These are phyloP conservation scores for Montipora cactus DNA, from an alignment of 64 coral and sea anemone species.

Conservation along the genomic window DNA sequence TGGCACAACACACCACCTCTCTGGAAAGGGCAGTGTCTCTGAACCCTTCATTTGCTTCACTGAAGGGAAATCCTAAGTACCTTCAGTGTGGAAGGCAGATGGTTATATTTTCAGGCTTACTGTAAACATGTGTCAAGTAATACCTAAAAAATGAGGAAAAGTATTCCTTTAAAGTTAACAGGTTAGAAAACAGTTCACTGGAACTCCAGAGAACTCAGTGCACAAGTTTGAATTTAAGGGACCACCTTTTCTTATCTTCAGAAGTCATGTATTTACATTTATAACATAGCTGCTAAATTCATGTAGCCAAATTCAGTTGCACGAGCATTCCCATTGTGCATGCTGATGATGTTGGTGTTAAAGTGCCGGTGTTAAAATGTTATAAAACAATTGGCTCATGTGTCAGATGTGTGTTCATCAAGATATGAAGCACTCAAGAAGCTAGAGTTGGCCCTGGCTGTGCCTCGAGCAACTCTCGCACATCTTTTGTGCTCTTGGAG, in stretches of 20 bases:
- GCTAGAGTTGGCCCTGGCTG: too few species aligned
- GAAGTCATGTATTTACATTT: constrained; percentile 12
- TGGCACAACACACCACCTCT: constrained; percentile 15
- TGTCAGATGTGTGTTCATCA: neutral
- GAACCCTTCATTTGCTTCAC: constrained; percentile 9
- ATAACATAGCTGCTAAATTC: constrained; percentile 46
- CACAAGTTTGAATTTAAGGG: neutral
- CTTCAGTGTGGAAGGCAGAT: constrained; percentile 3
- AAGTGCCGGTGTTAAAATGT: constrained; percentile 9
- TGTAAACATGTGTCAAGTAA: neutral
- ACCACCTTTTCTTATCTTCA: constrained; percentile 4
- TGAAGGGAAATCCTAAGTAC: constrained; percentile 14
- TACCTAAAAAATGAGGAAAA: neutral
- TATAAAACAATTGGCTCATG: constrained; percentile 7
- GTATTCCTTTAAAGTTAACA: neutral
- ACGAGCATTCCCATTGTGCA: constrained; percentile 15
- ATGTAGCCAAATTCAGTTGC: constrained; percentile 27
- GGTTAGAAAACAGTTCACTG: neutral
- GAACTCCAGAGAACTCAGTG: constrained; percentile 5
- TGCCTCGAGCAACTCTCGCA: too few species aligned
- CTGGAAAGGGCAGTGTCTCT: constrained; percentile 1
- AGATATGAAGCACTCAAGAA: neutral
- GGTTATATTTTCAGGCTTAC: constrained; percentile 7
- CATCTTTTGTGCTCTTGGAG: too few species aligned
- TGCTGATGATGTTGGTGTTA: constrained; percentile 1